phyloP scores from a whole-genome alignment of 2,888 invertebrate species.

The Leptopilina syphax region DNA sequence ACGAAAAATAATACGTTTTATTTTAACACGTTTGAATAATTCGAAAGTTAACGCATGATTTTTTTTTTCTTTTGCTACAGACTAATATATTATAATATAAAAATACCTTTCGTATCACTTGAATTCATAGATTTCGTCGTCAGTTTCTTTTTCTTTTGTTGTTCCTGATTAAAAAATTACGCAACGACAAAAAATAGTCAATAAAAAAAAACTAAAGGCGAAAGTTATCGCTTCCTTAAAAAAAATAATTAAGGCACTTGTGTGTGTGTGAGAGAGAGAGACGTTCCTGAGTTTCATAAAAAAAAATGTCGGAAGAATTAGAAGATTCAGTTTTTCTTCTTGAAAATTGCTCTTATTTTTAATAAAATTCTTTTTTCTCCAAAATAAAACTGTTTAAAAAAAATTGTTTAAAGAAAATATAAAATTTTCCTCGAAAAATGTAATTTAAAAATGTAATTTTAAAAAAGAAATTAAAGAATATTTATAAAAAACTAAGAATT shows the following conservation, averaged over 20 bases:
- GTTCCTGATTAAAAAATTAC: too few species aligned
- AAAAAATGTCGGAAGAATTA: neutral
- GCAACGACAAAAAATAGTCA: neutral
- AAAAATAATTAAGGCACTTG: neutral
- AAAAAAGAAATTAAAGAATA: too few species aligned
- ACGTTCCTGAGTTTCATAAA: neutral
- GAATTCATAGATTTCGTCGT: neutral
- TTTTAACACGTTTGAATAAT: neutral
- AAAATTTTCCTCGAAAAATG: too few species aligned
- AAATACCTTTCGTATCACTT: constrained; percentile 17
- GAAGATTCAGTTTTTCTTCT: too few species aligned
- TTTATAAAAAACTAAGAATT: too few species aligned
- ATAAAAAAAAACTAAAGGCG: constrained; percentile 24
- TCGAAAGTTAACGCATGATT: too few species aligned
- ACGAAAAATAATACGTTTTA: neutral
- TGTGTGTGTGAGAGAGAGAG: neutral
- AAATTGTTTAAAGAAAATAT: too few species aligned
- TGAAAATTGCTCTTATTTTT: neutral
- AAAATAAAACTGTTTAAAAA: too few species aligned
- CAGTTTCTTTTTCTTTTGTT: neutral
- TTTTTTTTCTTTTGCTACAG: neutral
- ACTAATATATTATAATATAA: neutral
- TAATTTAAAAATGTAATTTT: too few species aligned
- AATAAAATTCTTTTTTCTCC: too few species aligned
- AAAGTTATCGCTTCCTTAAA: neutral